Percentiles rank a stretch among this genome's conserved stretches.
These are phyloP conservation scores for Actinernus sp. DNA, from an alignment of 92 coral and sea anemone species.

Conservation along the genomic window DNA sequence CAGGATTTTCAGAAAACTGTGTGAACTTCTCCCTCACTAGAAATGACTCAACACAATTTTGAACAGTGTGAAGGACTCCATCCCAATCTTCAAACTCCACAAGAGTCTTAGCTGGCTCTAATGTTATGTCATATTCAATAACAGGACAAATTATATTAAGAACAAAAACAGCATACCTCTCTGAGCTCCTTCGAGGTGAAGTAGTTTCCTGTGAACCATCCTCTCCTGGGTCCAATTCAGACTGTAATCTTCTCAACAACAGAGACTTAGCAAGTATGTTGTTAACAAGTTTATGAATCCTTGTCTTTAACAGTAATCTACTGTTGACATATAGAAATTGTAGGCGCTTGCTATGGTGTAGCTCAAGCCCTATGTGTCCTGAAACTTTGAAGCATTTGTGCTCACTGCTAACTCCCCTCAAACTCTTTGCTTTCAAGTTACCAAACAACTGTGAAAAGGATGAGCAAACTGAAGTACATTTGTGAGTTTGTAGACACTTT, in stretches of 20 bases:
- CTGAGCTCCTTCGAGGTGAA: constrained; percentile 61
- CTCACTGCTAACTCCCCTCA: constrained; percentile 56
- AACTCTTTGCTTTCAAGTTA: constrained; percentile 73
- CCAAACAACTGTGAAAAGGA: constrained; percentile 94
- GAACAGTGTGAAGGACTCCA: constrained; percentile 61
- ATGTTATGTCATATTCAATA: constrained; percentile 81
- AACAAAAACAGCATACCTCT: constrained; percentile 82
- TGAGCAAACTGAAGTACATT: constrained; percentile 71
- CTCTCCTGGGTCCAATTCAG: background rate
- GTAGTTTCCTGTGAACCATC: background rate
- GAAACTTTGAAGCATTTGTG: constrained; percentile 49
- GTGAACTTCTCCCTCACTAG: constrained; percentile 48
- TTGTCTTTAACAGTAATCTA: constrained; percentile 89
- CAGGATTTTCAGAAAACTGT: constrained; percentile 17
- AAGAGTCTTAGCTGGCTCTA: constrained; percentile 94
- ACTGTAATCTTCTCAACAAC: constrained; percentile 15
- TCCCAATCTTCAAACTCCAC: constrained; percentile 98
- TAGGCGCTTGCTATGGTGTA: constrained; percentile 73
- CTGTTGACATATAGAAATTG: constrained; percentile 91
- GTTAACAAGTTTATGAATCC: constrained; percentile 84
- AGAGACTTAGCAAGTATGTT: constrained; percentile 62
- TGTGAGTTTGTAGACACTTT: constrained; percentile 78
- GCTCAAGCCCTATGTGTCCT: constrained; percentile 76
- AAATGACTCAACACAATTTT: constrained; percentile 72
- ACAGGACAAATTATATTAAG: constrained; percentile 77